These are phyloP conservation scores for Sinocyclocheilus anshuiensis DNA, from an alignment of 2,113 vertebrate genomes.

Conservation along the genomic window DNA sequence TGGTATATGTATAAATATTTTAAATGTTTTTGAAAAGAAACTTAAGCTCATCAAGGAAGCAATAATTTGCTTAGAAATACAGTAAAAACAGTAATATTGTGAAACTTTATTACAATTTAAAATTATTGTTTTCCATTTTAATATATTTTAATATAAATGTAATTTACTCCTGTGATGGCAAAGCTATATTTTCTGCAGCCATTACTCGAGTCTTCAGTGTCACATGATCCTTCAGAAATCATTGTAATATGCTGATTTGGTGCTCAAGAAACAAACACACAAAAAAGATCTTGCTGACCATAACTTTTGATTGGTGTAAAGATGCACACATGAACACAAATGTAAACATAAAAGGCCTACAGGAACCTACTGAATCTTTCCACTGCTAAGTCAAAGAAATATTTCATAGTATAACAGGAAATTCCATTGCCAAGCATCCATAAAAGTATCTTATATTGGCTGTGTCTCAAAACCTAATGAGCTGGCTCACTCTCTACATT, in stretches of 20 bases:
- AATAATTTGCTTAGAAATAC: neutral
- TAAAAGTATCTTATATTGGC: slow-evolving; percentile 13
- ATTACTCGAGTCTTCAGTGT: neutral
- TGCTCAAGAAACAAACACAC: neutral
- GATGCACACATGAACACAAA: neutral
- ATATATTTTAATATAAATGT: too few relatives aligned
- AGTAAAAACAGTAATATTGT: neutral
- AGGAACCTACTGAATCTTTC: neutral
- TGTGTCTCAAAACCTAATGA: slow-evolving; percentile 12
- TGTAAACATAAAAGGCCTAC: neutral
- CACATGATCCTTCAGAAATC: neutral
- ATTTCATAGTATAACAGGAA: neutral
- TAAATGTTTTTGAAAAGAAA: too few relatives aligned
- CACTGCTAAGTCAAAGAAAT: neutral
- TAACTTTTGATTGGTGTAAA: neutral
- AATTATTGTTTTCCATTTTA: too few relatives aligned
- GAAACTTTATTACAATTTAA: too few relatives aligned
- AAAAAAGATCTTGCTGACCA: neutral
- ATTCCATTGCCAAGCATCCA: neutral
- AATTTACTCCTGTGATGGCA: too few relatives aligned
- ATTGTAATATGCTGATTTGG: neutral
- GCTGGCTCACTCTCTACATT: slow-evolving; percentile 9
- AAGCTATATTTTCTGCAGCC: too few relatives aligned
- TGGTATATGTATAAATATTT: too few relatives aligned
- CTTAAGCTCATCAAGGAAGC: too few relatives aligned